Evolutionary conservation across 2,797 vertebrate genomes (phyloP), one percentile per base, ranked within the genome.

Genomic region (Typhlichthys eigenmanni): DNA sequence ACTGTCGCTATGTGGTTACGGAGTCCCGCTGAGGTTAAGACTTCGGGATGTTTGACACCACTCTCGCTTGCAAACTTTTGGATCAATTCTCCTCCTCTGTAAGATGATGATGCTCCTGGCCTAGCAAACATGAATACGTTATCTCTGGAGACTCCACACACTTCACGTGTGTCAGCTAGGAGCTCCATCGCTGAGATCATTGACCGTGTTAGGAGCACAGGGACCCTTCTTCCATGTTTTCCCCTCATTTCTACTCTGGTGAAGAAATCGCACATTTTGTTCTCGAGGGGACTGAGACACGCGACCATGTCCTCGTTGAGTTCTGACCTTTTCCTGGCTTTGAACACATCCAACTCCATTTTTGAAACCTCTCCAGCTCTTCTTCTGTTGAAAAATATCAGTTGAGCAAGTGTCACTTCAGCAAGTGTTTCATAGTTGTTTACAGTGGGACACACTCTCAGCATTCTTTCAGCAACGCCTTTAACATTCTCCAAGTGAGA

Each of bases 211-310:
- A 58, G 13, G 11, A 58, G 64, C n/a, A 66, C 55, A 57, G 54
- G 54, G 10, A 66, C 64, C 47, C 24, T 51, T 51, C 55, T 66
- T 38, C 55, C 63, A 13, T 55, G 19, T 58, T 66, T 66, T 17
- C 63, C 63, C 29, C 55, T 24, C 14, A 66, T 66, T 16, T 58
- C 55, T 13, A 66, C n/a, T 32, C 63, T 32, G 13, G 63, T 51
- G 19, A 66, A 66, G 54, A 48, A 47, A n/a, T 58, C 38, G 34
- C 55, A 58, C 55, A 66, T 38, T 47, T 38, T 63, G 8, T 66
- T 66, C 24, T 66, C 64, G 14, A 58, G n/a, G 13, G 48, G 55
- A 13, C 43, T 47, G 1, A 65, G 53, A 56, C 46, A 56, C 24
- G 50, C 24, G 16, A 34, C 29, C 8, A 54, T 32, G 19, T 64